These are phyloP conservation scores for Myopa testacea DNA, from an alignment of 2,888 invertebrate species.

Conservation along the genomic window DNA sequence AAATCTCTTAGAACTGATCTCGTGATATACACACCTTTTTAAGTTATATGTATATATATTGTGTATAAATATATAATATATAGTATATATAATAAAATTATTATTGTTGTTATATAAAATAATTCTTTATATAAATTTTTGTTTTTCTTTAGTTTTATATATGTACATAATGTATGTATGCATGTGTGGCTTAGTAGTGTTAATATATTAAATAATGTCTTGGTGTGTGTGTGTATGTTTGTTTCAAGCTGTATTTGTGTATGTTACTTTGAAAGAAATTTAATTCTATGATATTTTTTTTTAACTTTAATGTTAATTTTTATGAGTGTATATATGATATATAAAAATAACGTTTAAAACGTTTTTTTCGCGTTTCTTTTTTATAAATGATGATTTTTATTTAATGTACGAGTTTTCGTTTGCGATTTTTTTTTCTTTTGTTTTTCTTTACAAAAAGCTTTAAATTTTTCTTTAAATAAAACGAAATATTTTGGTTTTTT, in stretches of 20 bases:
- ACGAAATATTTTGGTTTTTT: no score
- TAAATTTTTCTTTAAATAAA: no score
- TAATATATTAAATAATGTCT: no score
- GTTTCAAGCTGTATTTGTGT: conserved; percentile 41
- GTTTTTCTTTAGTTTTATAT: conserved; percentile 47
- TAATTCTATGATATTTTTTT: conserved; percentile 45
- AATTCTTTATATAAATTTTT: conserved; percentile 30
- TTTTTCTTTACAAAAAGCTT: conserved; percentile 8
- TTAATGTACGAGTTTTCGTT: no score
- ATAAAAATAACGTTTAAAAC: conserved; percentile 48
- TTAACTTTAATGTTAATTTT: conserved; percentile 16
- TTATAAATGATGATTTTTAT: neutral
- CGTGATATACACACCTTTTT: conserved; percentile 11
- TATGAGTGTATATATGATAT: conserved; percentile 29
- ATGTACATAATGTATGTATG: conserved; percentile 27
- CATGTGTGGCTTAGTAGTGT: no score
- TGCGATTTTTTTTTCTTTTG: conserved; percentile 7
- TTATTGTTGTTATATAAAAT: no score
- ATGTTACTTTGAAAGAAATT: conserved; percentile 37
- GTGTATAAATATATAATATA: no score
- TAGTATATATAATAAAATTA: no score
- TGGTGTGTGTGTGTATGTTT: no score
- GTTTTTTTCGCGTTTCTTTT: conserved; percentile 33
- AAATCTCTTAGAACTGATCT: conserved; percentile 28
- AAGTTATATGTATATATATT: conserved; percentile 39